phyloP scores from a whole-genome alignment of 35 echinoderm and acorn worm genomes.

The Apostichopus parvimensis region DNA sequence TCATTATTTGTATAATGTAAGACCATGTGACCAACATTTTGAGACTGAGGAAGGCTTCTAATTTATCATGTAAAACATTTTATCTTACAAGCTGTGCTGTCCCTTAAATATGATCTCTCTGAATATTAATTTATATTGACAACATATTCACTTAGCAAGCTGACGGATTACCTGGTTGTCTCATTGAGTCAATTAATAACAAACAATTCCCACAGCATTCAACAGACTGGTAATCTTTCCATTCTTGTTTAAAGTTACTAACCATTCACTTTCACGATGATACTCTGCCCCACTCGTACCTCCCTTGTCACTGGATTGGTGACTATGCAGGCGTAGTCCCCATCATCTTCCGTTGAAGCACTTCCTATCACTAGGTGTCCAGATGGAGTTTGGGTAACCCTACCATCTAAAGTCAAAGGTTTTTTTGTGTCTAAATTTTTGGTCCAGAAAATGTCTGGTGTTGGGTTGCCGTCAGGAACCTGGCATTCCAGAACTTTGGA shows the following conservation, averaged over 20 bases:
- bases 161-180: too few species aligned
- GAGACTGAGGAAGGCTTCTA: too few species aligned
- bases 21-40: too few species aligned
- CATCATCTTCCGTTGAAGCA: conserved; percentile 1
- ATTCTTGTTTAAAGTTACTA: background rate
- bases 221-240: background rate
- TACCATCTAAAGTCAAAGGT: conserved; percentile 8
- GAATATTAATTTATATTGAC: too few species aligned
- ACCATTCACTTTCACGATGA: conserved; percentile 33
- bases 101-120: too few species aligned
- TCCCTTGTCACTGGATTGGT: background rate
- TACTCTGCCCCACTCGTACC: background rate
- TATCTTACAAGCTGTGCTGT: too few species aligned
- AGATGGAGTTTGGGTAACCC: conserved; percentile 14
- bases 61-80: too few species aligned
- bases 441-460: conserved; percentile 29
- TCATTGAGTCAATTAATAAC: too few species aligned
- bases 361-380: conserved; percentile 23
- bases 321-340: conserved; percentile 20
- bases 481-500: conserved; percentile 28
- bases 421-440: background rate
- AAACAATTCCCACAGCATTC: too few species aligned
- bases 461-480: conserved; percentile 3
- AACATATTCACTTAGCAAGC: too few species aligned
- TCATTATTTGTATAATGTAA: too few species aligned